phyloP scores from a whole-genome alignment of 2,113 vertebrate species.

The Scophthalmus maximus region DNA sequence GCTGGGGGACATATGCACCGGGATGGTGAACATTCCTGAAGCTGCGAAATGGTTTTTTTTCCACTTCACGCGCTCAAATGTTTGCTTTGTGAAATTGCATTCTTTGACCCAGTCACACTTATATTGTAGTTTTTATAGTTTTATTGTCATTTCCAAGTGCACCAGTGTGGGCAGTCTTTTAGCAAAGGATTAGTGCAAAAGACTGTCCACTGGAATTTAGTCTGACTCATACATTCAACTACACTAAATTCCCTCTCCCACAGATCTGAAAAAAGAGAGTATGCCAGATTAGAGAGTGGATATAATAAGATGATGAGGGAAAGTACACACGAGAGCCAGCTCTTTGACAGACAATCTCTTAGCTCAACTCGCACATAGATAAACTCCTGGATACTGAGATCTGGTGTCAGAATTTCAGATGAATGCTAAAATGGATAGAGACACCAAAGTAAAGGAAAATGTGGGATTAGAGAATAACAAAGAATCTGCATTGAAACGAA shows the following conservation, averaged over 20 bases:
- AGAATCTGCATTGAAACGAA: no score
- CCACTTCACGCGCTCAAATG: neutral
- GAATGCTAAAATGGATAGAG: conserved; percentile 19
- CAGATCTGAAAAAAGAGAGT: conserved; percentile 41
- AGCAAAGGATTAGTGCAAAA: conserved; percentile 34
- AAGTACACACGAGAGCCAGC: neutral
- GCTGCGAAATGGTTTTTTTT: conserved; percentile 42
- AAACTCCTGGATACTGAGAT: conserved; percentile 33
- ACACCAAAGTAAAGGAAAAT: conserved; percentile 11
- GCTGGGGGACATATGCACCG: conserved; percentile 29
- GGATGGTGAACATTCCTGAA: no score
- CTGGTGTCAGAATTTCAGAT: conserved; percentile 27
- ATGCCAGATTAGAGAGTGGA: conserved; percentile 32
- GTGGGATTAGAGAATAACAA: conserved; percentile 8
- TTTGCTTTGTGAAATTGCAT: no score
- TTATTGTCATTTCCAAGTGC: conserved; percentile 37
- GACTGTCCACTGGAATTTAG: conserved; percentile 30
- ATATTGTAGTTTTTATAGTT: no score
- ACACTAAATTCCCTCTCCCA: neutral
- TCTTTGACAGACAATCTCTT: conserved; percentile 8
- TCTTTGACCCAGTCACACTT: no score
- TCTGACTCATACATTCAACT: conserved; percentile 43
- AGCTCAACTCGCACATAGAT: neutral
- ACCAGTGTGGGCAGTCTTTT: conserved; percentile 36
- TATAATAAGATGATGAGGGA: neutral